Evolutionary conservation across 2,888 invertebrate species (phyloP).

Genomic region (Parnassius orleans): DNA sequence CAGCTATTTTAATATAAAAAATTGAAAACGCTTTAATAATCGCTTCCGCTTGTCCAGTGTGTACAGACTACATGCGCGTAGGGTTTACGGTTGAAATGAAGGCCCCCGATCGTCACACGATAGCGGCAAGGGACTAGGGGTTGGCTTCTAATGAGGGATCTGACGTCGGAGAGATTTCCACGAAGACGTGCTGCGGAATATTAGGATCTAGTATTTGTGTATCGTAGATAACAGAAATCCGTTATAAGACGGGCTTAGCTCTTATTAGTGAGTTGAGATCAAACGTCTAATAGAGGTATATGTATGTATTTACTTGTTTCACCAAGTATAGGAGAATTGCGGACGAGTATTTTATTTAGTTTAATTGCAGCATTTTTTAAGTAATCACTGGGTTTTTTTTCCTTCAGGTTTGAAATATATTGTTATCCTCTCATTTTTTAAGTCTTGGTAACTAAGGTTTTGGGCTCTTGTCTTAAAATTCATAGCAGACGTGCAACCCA

Average conservation of each 20-base stretch:
- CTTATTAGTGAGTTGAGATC: conserved; percentile 26
- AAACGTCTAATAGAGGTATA: conserved; percentile 19
- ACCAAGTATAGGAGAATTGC: conserved; percentile 12
- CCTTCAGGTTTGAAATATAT: too few relatives aligned
- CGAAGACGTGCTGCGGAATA: conserved; percentile 17
- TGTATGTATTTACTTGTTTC: conserved; percentile 12
- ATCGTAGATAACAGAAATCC: conserved; percentile 24
- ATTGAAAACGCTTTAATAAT: not conserved
- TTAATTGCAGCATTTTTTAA: conserved; percentile 1
- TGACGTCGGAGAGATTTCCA: conserved; percentile 35
- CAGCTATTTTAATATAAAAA: not conserved
- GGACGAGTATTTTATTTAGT: conserved; percentile 15
- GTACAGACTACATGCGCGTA: conserved; percentile 27
- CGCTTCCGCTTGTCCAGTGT: conserved; percentile 17
- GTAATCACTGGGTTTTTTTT: too few relatives aligned
- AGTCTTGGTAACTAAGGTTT: too few relatives aligned
- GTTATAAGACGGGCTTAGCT: conserved; percentile 23
- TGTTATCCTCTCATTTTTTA: too few relatives aligned
- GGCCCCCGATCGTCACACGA: conserved; percentile 53
- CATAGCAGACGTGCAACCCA: too few relatives aligned
- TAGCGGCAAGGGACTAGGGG: conserved; percentile 46
- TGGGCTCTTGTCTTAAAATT: too few relatives aligned
- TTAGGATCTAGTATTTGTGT: conserved; percentile 19
- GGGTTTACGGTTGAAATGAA: conserved; percentile 44
- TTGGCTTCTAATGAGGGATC: conserved; percentile 54